phyloP scores from a whole-genome alignment of 2,113 vertebrate genomes.

The Hemichromis elongatus region DNA sequence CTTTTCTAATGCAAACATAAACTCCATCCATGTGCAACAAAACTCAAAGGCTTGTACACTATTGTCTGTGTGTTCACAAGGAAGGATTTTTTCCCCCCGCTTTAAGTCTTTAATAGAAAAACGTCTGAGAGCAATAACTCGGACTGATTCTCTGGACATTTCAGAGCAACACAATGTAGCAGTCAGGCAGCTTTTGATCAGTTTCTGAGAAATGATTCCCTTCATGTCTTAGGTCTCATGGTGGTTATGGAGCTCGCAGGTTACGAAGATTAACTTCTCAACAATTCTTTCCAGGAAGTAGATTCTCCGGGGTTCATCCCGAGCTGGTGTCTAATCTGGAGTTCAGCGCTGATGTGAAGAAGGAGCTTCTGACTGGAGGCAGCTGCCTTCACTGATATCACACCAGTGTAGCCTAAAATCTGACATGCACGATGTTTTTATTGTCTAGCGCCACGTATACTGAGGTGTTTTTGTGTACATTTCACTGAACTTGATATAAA shows the following conservation, averaged over 20 bases:
- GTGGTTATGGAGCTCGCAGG: not conserved
- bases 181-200: not conserved
- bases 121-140: not conserved
- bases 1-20: not conserved
- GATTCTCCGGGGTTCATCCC: not conserved
- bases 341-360: not conserved
- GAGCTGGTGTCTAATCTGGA: not conserved
- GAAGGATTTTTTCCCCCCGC: too few relatives aligned
- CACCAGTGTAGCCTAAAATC: not conserved
- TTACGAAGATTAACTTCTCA: constrained; percentile 7
- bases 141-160: not conserved
- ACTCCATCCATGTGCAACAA: not conserved
- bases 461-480: constrained; percentile 12
- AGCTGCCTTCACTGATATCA: not conserved
- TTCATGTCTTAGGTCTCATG: not conserved
- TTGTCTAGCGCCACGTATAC: not conserved
- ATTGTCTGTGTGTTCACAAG: not conserved
- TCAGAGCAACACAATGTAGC: not conserved
- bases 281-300: not conserved
- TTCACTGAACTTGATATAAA: constrained; percentile 50
- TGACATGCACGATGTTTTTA: constrained; percentile 6
- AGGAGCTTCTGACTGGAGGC: not conserved
- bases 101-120: not conserved
- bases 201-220: not conserved
- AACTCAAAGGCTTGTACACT: not conserved